Percentiles rank a stretch among this genome's conserved stretches.
phyloP scores from a whole-genome alignment of 2,797 vertebrate species.

The Gallinago nigripennis region DNA sequence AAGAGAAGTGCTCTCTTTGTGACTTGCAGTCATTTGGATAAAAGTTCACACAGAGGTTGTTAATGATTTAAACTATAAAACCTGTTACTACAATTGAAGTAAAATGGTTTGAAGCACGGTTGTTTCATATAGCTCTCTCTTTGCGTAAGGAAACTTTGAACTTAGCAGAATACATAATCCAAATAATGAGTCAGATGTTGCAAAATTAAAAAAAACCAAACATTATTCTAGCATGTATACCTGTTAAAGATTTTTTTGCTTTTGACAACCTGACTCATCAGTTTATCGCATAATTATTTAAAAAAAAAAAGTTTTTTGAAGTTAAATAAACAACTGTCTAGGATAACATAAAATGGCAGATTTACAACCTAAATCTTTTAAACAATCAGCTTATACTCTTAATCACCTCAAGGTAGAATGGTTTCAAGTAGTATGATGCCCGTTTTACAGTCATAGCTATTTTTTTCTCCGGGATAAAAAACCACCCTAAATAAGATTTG shows the following conservation, averaged over 20 bases:
- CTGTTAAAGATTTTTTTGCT: constrained; percentile 28
- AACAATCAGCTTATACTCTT: not conserved
- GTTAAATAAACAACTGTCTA: constrained; percentile 7
- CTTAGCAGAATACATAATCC: constrained; percentile 69
- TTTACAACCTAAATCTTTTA: not conserved
- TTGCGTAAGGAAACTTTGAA: constrained; percentile 78
- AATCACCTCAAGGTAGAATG: not conserved
- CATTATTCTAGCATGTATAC: constrained; percentile 65
- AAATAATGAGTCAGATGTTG: constrained; percentile 73
- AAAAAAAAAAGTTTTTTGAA: too few species aligned
- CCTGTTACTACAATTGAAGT: constrained; percentile 80
- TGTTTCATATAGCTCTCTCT: constrained; percentile 75
- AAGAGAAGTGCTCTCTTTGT: constrained; percentile 75
- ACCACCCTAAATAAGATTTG: not conserved
- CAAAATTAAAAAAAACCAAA: constrained; percentile 40
- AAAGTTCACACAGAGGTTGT: constrained; percentile 80
- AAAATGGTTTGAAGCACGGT: constrained; percentile 73
- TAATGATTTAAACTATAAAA: constrained; percentile 84
- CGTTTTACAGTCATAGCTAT: not conserved
- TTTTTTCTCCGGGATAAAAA: not conserved
- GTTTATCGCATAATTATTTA: constrained; percentile 62
- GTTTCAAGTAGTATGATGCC: not conserved
- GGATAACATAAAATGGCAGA: not conserved
- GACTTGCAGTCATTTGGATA: constrained; percentile 81
- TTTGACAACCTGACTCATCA: constrained; percentile 71